Percentiles rank a stretch among this genome's conserved stretches.
Evolutionary conservation across 2,888 invertebrate species (phyloP).

Genomic region (Cephus spinipes): DNA sequence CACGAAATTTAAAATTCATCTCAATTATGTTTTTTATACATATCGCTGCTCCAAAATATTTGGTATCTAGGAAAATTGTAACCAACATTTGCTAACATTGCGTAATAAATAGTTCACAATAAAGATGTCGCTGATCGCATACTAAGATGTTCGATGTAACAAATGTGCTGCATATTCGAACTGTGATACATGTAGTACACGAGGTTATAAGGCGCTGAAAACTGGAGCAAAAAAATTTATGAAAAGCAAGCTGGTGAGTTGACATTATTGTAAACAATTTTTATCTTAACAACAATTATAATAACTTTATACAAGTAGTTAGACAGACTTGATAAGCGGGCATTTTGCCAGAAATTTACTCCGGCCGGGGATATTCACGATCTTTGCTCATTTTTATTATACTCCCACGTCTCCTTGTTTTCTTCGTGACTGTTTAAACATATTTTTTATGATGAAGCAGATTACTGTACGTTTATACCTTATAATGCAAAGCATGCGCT

Average conservation of each 20-base stretch:
- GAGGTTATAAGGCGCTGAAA: background rate
- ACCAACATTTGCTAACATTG: background rate
- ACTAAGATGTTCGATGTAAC: background rate
- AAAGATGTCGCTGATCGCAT: background rate
- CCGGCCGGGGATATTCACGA: background rate
- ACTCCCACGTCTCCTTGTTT: background rate
- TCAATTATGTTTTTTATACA: background rate
- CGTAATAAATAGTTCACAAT: background rate
- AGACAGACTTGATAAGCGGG: background rate
- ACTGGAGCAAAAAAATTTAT: background rate
- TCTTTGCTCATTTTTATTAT: background rate
- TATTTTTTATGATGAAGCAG: background rate
- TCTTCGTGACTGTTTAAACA: background rate
- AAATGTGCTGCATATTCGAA: background rate
- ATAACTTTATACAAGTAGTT: background rate
- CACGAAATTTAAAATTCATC: background rate
- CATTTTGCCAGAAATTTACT: background rate
- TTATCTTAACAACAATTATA: background rate
- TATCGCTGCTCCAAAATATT: background rate
- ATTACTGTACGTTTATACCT: background rate
- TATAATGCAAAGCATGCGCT: background rate
- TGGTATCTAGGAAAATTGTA: background rate
- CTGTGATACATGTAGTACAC: background rate
- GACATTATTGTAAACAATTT: background rate
- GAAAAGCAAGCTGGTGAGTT: background rate